Evolutionary conservation across 2,797 vertebrate species (phyloP).

Genomic region (Melanogrammus aeglefinus): DNA sequence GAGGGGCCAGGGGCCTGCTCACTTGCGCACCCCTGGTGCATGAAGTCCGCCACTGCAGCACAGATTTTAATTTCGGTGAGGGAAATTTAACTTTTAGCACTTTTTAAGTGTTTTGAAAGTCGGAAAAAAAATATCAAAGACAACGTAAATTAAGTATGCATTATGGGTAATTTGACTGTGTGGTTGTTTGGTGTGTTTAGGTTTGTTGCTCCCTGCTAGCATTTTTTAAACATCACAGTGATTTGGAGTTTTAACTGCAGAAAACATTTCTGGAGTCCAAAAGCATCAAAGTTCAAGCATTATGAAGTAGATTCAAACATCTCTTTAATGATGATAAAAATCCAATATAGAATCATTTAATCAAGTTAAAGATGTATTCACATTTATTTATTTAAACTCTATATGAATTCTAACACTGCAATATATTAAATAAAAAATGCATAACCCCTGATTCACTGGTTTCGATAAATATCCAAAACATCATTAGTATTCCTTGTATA

Average conservation of each 20-base stretch:
- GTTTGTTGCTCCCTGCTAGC: background rate
- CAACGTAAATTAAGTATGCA: background rate
- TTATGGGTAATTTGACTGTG: background rate
- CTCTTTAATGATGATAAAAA: background rate
- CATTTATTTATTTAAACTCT: background rate
- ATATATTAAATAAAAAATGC: background rate
- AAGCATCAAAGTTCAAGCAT: background rate
- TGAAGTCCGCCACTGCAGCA: slow-evolving; percentile 64
- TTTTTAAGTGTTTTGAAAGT: slow-evolving; percentile 9
- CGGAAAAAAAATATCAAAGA: background rate
- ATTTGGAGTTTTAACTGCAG: background rate
- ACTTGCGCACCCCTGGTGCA: slow-evolving; percentile 91
- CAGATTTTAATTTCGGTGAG: slow-evolving; percentile 18
- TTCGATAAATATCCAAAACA: background rate
- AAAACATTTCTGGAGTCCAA: background rate
- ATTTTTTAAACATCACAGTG: slow-evolving; percentile 2
- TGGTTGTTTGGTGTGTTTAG: background rate
- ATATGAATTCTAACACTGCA: background rate
- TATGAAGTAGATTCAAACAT: background rate
- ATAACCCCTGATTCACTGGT: background rate
- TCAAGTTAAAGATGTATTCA: background rate
- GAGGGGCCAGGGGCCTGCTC: slow-evolving; percentile 76
- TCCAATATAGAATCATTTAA: background rate
- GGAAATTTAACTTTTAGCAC: slow-evolving; percentile 1
- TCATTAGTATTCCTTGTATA: background rate